Evolutionary conservation across 1,140 invertebrate species (phyloP).

Genomic region (Hypsibius dujardini): DNA sequence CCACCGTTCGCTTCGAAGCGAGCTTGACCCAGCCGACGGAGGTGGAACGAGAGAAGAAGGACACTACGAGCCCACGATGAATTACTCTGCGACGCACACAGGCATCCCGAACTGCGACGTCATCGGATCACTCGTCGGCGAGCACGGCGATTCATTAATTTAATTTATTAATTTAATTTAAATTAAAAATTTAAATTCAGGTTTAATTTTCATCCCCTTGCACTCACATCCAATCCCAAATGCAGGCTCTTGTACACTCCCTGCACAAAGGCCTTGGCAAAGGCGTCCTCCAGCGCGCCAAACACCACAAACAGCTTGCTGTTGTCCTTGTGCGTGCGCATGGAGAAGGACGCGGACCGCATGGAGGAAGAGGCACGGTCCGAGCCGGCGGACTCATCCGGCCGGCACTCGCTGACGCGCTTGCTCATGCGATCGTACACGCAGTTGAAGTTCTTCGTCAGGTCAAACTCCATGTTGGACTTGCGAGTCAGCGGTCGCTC

Average conservation of each 20-base stretch:
- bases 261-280: slow-evolving; percentile 13
- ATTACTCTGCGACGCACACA: no score
- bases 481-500: neutral
- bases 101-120: no score
- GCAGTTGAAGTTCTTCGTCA: slow-evolving; percentile 1
- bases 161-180: neutral
- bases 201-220: slow-evolving; percentile 6
- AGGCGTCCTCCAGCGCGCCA: neutral
- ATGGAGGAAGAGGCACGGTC: neutral
- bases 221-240: neutral
- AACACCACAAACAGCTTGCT: neutral
- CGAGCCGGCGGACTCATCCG: neutral
- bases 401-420: neutral
- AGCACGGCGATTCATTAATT: neutral
- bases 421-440: neutral
- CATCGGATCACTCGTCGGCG: no score
- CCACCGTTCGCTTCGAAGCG: no score
- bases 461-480: neutral
- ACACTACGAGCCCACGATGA: no score
- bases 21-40: no score
- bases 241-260: slow-evolving; percentile 10
- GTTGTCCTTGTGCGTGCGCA: neutral
- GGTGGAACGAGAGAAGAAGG: no score
- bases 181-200: no score
- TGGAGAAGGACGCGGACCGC: neutral